Evolutionary conservation across 2,888 invertebrate species (phyloP), one percentile per base, ranked within the genome.

Genomic region (Xiphydria camelus): DNA sequence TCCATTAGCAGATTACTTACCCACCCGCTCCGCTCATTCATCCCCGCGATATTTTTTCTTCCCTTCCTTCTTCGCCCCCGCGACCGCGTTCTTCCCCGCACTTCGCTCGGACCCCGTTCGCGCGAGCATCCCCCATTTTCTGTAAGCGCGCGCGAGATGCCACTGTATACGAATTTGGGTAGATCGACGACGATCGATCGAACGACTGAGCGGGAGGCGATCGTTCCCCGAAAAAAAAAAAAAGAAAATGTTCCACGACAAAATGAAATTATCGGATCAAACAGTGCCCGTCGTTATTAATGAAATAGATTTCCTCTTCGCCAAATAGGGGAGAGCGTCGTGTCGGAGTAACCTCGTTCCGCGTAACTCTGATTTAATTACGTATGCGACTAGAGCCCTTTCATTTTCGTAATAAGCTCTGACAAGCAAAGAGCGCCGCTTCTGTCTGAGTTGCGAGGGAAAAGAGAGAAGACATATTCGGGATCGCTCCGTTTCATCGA

Each of bases 1-100:
- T 75, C 73, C 75, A 73, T 75, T 75, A 75, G 74, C 74, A 74
- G 74, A 75, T 74, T 75, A 74, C 73, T 70, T 69, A 68, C 62
- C 69, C 66, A 54, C 62, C 64, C 65, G 62, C 62, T 64, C 62
- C 65, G 61, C 68, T 64, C 68, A 63, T 69, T 69, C 69, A 62
- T 60, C 66, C 61, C 64, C 38, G 57, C 59, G 62, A 64, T 65
- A 58, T 68, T 61, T 66, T 68, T 62, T 59, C 62, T 64, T 41
- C 57, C 58, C 52, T 50, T 59, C 53, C 60, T 55, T 51, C 52
- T 57, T 48, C 57, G 54, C 61, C 59, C 46, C n/a, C n/a, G n/a
- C n/a, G n/a, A n/a, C n/a, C n/a, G n/a, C n/a, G n/a, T n/a, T n/a
- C n/a, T n/a, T n/a, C n/a, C n/a, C n/a, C n/a, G n/a, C n/a, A n/a